These are phyloP conservation scores for Rhincodon typus DNA, from an alignment of 2,797 vertebrate species.

Conservation along the genomic window DNA sequence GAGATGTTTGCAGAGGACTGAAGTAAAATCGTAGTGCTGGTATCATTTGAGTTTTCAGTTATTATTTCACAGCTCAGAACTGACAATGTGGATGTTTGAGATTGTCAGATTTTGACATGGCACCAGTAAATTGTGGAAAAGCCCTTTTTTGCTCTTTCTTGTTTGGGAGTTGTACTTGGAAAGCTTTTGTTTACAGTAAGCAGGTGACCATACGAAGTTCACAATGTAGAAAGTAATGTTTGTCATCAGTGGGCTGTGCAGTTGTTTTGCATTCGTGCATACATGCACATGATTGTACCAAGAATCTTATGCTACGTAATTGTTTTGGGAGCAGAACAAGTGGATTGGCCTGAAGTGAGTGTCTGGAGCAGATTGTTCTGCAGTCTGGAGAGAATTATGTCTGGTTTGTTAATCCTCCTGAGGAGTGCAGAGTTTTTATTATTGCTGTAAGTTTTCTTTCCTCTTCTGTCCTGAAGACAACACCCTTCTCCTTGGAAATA, in stretches of 20 bases:
- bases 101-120: too few relatives aligned
- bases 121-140: background rate
- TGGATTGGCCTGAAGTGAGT: background rate
- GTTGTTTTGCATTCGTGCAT: too few relatives aligned
- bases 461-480: background rate
- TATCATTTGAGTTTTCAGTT: background rate
- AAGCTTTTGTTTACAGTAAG: background rate
- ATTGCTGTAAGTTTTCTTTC: background rate
- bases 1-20: background rate
- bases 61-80: background rate
- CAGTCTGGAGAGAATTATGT: conserved; percentile 12
- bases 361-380: background rate
- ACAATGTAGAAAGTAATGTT: background rate
- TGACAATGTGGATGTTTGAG: background rate
- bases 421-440: background rate
- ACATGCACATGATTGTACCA: background rate
- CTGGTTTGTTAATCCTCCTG: background rate
- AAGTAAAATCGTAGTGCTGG: background rate
- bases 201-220: background rate
- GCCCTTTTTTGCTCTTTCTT: background rate
- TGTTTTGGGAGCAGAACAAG: background rate
- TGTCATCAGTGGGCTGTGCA: background rate
- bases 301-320: background rate
- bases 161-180: background rate
- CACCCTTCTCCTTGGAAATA: background rate